Base-by-base conservation (phyloP, 2,797 vertebrate species). In the Propithecus deckenii region DNA sequence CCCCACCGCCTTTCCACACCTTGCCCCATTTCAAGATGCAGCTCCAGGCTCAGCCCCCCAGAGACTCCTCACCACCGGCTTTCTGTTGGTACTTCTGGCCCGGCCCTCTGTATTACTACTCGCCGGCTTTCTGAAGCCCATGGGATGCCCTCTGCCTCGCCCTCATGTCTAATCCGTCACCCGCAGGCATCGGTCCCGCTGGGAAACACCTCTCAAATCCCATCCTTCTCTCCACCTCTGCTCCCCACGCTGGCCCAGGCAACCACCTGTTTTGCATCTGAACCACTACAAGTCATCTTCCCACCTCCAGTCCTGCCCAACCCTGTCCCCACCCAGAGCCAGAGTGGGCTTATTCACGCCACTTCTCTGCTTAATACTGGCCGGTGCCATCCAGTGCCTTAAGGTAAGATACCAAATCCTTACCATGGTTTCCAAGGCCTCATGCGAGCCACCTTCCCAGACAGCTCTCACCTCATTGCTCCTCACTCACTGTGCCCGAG, bases 131-230 rank as follows among this genome's bases (percentile, higher is more conserved):
- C 69, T 43, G 10, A 78, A 71, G 41, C 79, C 30, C 32, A 11
- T 1, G 41, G 32, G 4, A 15, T 1, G 0, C 5, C 59, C 12
- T 38, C 25, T 10, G 9, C 25, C 41, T 61, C 0, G 0, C 5
- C 46, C 83, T 89, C 32, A 46, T 61, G 25, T 86, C 88, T 43
- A 65, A 6, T 41, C 78, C 11, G 14, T 74, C 35, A 20, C 52
- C 1, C 1, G 0, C 8, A 3, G 0, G 0, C 1, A 5, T 22
- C 55, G 67, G 46, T 14, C 76, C 15, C 72, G 17, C 5, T 57
- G 13, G 0, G 0, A 86, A 57, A 57, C 52, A 5, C 11, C 20
- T 86, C 65, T 20, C 1, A 4, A 59, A 32, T 14, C 18, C 46
- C 28, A n/a, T 38, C 71, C 57, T 67, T 74, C 11, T 61, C 15